phyloP scores from a whole-genome alignment of 2,888 invertebrate species.

The Elysia crispata region DNA sequence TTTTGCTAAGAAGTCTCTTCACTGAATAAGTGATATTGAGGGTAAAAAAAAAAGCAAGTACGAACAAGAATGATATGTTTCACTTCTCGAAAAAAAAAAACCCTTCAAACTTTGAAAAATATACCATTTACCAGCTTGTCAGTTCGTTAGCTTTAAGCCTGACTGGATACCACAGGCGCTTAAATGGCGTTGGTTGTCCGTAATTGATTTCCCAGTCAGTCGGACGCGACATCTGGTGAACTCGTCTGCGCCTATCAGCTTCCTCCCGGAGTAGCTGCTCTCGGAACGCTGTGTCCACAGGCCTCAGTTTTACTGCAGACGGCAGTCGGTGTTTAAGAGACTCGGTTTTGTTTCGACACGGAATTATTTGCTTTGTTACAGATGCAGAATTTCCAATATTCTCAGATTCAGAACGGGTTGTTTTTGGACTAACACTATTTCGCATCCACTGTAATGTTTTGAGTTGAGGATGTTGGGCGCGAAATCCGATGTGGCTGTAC shows the following conservation, averaged over 20 bases:
- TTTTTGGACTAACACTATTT: too few species aligned
- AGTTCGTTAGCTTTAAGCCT: conserved; percentile 33
- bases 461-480: conserved; percentile 22
- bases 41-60: too few species aligned
- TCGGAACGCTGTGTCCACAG: neutral
- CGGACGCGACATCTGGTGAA: conserved; percentile 15
- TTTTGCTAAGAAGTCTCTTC: too few species aligned
- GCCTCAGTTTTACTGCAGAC: neutral
- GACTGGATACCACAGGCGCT: conserved; percentile 32
- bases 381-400: too few species aligned
- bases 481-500: conserved; percentile 48
- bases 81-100: too few species aligned
- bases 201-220: conserved; percentile 45
- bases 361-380: too few species aligned
- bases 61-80: too few species aligned
- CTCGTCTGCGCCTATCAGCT: conserved; percentile 6
- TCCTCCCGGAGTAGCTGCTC: conserved; percentile 28
- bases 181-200: conserved; percentile 38
- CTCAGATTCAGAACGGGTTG: too few species aligned
- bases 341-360: too few species aligned
- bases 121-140: neutral
- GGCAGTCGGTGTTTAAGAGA: conserved; percentile 16
- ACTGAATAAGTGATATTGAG: too few species aligned
- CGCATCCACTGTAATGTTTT: too few species aligned
- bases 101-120: neutral